Evolutionary conservation across 2,888 invertebrate genomes (phyloP).

Genomic region (Linnaemya tessellans): DNA sequence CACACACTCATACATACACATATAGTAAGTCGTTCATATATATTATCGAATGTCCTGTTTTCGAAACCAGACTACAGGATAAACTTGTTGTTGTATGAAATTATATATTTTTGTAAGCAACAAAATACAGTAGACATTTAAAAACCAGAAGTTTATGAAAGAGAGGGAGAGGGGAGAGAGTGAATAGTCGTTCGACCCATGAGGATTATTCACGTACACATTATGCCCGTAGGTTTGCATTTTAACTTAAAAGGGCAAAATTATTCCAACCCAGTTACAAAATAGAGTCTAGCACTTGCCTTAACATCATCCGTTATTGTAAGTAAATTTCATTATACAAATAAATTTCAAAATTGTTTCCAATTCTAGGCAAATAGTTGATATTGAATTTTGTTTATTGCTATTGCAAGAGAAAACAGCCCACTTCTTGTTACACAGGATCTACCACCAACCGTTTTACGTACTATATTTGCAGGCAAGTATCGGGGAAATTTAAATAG

Average conservation of each 20-base stretch:
- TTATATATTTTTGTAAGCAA: background rate
- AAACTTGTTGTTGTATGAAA: constrained; percentile 43
- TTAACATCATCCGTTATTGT: background rate
- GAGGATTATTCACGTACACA: background rate
- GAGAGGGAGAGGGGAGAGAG: background rate
- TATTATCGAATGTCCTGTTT: constrained; percentile 57
- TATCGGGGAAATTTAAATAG: no score
- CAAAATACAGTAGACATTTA: background rate
- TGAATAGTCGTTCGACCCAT: background rate
- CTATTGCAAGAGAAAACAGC: no score
- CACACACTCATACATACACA: background rate
- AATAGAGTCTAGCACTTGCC: background rate
- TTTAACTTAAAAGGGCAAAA: background rate
- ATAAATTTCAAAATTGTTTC: constrained; percentile 23
- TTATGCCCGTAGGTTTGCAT: background rate
- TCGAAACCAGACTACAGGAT: constrained; percentile 54
- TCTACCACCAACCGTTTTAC: no score
- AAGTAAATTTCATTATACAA: constrained; percentile 35
- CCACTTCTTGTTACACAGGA: no score
- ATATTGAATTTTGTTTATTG: no score
- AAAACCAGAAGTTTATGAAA: background rate
- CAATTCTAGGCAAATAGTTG: background rate
- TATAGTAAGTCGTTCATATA: background rate
- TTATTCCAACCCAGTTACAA: constrained; percentile 16
- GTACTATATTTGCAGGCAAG: no score